phyloP scores from a whole-genome alignment of 2,797 vertebrate genomes.

The Amazonetta brasiliensis region DNA sequence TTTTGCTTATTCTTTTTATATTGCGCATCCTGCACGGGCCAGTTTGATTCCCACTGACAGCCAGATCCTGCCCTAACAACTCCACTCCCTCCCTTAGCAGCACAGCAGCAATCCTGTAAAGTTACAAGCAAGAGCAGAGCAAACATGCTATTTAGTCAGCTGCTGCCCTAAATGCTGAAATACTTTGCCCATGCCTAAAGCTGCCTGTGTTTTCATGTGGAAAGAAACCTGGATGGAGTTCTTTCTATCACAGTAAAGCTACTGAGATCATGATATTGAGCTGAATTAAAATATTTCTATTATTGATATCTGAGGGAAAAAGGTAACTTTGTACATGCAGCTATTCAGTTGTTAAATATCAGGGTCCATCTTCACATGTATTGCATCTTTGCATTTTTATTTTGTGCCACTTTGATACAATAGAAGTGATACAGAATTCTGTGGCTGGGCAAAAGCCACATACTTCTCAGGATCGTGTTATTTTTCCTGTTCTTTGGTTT shows the following conservation, averaged over 20 bases:
- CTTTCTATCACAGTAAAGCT: neutral
- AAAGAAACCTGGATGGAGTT: neutral
- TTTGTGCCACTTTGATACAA: neutral
- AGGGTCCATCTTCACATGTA: neutral
- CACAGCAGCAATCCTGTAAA: neutral
- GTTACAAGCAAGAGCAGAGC: neutral
- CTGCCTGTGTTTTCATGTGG: neutral
- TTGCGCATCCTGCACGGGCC: neutral
- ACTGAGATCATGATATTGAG: neutral
- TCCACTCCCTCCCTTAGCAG: neutral
- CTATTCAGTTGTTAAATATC: neutral
- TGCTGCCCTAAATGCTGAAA: neutral
- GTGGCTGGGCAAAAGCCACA: neutral
- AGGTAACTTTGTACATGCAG: neutral
- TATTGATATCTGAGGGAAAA: neutral
- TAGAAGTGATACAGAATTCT: neutral
- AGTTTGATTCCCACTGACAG: neutral
- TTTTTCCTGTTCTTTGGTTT: neutral
- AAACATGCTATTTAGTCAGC: neutral
- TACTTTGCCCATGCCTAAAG: neutral
- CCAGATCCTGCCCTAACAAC: neutral
- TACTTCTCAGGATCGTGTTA: neutral
- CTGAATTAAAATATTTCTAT: neutral
- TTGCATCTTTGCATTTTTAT: neutral
- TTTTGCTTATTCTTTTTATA: neutral